These are phyloP conservation scores for Electrona antarctica DNA, from an alignment of 2,113 vertebrate genomes.

Conservation along the genomic window DNA sequence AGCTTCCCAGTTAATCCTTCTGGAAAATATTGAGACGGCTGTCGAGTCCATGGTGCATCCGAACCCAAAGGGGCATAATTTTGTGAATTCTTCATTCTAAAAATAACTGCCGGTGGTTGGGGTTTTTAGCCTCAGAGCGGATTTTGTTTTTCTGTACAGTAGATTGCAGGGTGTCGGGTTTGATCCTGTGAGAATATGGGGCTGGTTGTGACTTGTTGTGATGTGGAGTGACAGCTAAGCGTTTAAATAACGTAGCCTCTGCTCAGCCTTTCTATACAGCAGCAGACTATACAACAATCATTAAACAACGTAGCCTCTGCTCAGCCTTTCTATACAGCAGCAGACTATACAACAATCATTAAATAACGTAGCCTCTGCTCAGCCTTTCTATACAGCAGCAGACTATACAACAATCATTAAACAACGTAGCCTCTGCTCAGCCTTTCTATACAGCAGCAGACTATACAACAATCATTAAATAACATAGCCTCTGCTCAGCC, in stretches of 20 bases:
- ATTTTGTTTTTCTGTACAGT: conserved; percentile 63
- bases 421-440: conserved; percentile 38
- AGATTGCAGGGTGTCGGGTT: conserved; percentile 60
- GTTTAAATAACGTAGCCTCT: conserved; percentile 47
- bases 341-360: conserved; percentile 53
- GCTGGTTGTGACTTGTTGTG: conserved; percentile 34
- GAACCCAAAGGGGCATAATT: conserved; percentile 68
- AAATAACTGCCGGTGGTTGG: conserved; percentile 67
- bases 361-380: conserved; percentile 45
- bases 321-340: conserved; percentile 30
- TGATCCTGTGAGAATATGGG: conserved; percentile 47
- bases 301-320: conserved; percentile 37
- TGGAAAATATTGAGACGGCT: conserved; percentile 40
- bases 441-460: conserved; percentile 32
- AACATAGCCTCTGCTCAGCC: conserved; percentile 28
- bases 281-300: conserved; percentile 51
- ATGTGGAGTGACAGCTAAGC: conserved; percentile 46
- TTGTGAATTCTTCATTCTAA: conserved; percentile 73
- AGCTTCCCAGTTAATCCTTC: conserved; percentile 57
- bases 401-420: conserved; percentile 55
- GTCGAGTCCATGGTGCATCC: conserved; percentile 6
- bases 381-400: conserved; percentile 30
- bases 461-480: conserved; percentile 58
- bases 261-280: conserved; percentile 34
- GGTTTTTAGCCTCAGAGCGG: conserved; percentile 69